phyloP scores from a whole-genome alignment of 2,797 vertebrate genomes.

The Aldrovandia affinis region DNA sequence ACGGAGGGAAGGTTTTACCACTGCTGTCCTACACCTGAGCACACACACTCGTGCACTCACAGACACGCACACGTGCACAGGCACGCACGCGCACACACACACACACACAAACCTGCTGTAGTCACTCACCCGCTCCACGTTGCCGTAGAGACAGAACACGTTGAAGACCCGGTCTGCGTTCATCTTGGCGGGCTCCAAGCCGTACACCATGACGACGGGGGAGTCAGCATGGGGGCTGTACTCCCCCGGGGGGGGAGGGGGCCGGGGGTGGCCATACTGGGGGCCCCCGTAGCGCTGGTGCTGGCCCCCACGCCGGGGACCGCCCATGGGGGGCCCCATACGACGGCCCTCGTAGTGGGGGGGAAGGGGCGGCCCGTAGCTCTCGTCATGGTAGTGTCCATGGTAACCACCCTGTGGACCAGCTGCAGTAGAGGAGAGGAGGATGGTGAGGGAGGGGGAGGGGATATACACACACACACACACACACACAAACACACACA shows the following conservation, averaged over 20 bases:
- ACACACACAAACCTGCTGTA: not conserved
- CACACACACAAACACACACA: not conserved
- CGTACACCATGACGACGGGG: slow-evolving; percentile 92
- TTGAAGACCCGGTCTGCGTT: slow-evolving; percentile 92
- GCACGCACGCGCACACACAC: too few species aligned
- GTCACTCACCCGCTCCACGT: slow-evolving; percentile 87
- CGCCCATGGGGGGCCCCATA: slow-evolving; percentile 85
- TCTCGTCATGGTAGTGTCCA: slow-evolving; percentile 85
- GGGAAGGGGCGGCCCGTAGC: slow-evolving; percentile 82
- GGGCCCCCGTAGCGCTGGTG: slow-evolving; percentile 80
- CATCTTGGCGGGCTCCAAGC: slow-evolving; percentile 87
- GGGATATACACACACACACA: not conserved
- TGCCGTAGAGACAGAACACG: slow-evolving; percentile 92
- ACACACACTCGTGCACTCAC: too few species aligned
- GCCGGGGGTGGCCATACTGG: slow-evolving; percentile 82
- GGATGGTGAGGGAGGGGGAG: not conserved
- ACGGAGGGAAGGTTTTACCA: not conserved
- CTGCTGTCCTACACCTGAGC: not conserved
- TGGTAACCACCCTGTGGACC: slow-evolving; percentile 89
- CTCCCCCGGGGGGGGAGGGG: slow-evolving; percentile 78
- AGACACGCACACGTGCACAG: too few species aligned
- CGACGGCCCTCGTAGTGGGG: slow-evolving; percentile 87
- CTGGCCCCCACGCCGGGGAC: slow-evolving; percentile 77
- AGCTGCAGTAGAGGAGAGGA: slow-evolving; percentile 56
- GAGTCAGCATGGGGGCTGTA: slow-evolving; percentile 89